Evolutionary conservation across 2,888 invertebrate species (phyloP).

Genomic region (Drosophila lacicola): DNA sequence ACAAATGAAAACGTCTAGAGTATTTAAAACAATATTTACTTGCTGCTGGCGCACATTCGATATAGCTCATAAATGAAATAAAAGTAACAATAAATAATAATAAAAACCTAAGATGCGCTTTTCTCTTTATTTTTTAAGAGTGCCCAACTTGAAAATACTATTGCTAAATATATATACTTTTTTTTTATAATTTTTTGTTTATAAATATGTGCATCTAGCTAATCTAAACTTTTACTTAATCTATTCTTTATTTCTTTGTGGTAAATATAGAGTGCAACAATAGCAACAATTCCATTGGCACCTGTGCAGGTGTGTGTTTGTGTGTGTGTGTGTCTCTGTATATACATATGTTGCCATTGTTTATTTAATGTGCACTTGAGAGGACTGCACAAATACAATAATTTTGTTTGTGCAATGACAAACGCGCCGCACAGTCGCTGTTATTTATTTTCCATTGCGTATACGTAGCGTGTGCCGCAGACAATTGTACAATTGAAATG

Average conservation of each 20-base stretch:
- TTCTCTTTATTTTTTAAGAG: no score
- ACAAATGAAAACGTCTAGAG: no score
- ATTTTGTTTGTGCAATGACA: conserved; percentile 30
- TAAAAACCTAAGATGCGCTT: not conserved
- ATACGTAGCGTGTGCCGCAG: conserved; percentile 4
- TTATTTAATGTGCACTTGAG: conserved; percentile 14
- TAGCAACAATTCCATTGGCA: not conserved
- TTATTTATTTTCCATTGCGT: conserved; percentile 19
- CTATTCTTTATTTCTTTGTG: not conserved
- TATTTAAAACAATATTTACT: no score
- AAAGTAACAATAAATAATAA: not conserved
- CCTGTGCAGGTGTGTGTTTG: not conserved
- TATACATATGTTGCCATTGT: conserved; percentile 1
- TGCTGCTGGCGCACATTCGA: no score
- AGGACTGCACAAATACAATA: conserved; percentile 39
- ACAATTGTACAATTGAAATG: conserved; percentile 22
- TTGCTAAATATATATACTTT: not conserved
- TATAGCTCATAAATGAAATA: no score
- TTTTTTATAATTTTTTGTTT: not conserved
- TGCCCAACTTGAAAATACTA: not conserved
- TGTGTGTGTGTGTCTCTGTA: not conserved
- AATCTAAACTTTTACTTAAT: not conserved
- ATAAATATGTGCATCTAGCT: no score
- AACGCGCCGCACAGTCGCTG: not conserved
- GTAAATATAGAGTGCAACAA: not conserved